phyloP scores from a whole-genome alignment of 1,140 invertebrate species.

The Nebria ingens region DNA sequence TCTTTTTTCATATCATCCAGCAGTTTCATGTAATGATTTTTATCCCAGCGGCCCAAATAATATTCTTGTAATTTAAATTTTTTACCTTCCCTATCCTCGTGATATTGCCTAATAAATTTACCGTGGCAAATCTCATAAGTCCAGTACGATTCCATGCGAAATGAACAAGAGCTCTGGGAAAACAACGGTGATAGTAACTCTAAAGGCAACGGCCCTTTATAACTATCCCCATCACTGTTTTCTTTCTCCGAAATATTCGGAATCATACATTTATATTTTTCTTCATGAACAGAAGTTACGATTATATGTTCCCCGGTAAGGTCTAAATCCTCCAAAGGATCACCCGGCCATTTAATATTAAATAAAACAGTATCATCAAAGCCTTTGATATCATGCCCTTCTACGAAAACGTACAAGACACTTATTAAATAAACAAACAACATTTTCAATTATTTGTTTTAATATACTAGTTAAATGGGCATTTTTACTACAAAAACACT shows the following conservation, averaged over 20 bases:
- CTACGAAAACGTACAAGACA: too few relatives aligned
- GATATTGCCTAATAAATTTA: slow-evolving; percentile 80
- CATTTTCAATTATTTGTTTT: too few relatives aligned
- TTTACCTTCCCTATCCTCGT: slow-evolving; percentile 86
- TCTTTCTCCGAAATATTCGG: slow-evolving; percentile 53
- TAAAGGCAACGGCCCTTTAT: slow-evolving; percentile 62
- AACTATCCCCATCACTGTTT: slow-evolving; percentile 42
- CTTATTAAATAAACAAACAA: too few relatives aligned
- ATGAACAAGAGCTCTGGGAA: slow-evolving; percentile 63
- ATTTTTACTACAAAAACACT: too few relatives aligned
- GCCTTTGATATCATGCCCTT: slow-evolving; percentile 52
- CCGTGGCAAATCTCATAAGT: slow-evolving; percentile 96
- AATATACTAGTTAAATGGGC: too few relatives aligned
- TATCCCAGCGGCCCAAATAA: slow-evolving; percentile 64
- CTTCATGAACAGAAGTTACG: slow-evolving; percentile 54
- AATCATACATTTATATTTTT: slow-evolving; percentile 64
- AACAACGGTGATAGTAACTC: slow-evolving; percentile 68
- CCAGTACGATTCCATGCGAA: slow-evolving; percentile 90
- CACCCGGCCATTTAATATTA: slow-evolving; percentile 71
- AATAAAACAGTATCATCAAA: slow-evolving; percentile 76
- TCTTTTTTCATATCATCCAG: slow-evolving; percentile 44
- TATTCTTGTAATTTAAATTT: slow-evolving; percentile 72
- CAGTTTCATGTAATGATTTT: slow-evolving; percentile 37
- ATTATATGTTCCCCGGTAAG: slow-evolving; percentile 38
- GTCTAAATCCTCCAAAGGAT: slow-evolving; percentile 38